Evolutionary conservation across 1,140 invertebrate genomes (phyloP).

Genomic region (Drosophila jambulina): DNA sequence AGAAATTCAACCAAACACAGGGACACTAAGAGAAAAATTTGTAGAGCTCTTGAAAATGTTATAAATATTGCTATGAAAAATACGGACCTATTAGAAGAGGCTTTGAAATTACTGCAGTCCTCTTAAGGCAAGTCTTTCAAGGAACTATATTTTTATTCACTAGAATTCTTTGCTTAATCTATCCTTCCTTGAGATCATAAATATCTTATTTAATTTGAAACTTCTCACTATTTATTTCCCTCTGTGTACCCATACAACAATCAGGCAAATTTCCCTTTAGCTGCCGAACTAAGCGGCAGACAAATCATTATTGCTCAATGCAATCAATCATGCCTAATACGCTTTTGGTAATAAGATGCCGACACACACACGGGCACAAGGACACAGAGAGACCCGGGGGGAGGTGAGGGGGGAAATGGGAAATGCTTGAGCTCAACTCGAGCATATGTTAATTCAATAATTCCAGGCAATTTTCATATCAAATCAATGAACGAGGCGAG

Average conservation of each 20-base stretch:
- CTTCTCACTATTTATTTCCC: not conserved
- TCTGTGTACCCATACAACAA: not conserved
- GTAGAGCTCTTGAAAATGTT: too few species aligned
- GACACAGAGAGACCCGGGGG: not conserved
- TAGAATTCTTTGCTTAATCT: too few species aligned
- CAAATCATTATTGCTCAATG: constrained; percentile 81
- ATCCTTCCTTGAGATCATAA: not conserved
- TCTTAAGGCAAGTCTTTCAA: accelerated
- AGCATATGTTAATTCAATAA: constrained; percentile 84
- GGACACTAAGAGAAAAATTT: not conserved
- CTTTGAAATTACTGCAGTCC: not conserved
- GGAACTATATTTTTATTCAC: too few species aligned
- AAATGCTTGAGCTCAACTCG: constrained; percentile 77
- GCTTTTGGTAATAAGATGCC: constrained; percentile 83
- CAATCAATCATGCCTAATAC: constrained; percentile 83
- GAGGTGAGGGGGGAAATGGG: constrained; percentile 21
- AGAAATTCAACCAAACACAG: constrained; percentile 2
- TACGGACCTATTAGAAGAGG: not conserved
- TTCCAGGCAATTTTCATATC: constrained; percentile 84
- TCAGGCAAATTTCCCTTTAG: constrained; percentile 28
- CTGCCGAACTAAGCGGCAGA: constrained; percentile 53
- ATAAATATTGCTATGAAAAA: accelerated
- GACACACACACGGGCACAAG: constrained; percentile 37
- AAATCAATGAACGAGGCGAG: constrained; percentile 62
- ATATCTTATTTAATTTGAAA: too few species aligned